Evolutionary conservation across 2,888 invertebrate species (phyloP).

Genomic region (Habroteleia sp.): DNA sequence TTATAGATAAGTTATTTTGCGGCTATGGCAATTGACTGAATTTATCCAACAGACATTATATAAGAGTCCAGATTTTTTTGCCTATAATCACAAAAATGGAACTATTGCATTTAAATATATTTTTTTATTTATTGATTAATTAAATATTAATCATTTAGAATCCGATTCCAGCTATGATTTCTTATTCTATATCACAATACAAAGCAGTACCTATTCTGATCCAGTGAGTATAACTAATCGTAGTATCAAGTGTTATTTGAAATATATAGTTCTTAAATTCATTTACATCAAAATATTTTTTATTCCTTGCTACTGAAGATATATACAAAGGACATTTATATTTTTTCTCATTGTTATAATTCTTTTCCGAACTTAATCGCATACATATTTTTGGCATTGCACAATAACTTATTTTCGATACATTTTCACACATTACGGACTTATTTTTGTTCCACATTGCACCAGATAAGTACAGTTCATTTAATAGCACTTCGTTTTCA

Average conservation of each 20-base stretch:
- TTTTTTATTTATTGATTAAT: too few relatives aligned
- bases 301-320: conserved; percentile 29
- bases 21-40: too few relatives aligned
- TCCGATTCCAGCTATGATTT: too few relatives aligned
- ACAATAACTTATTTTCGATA: conserved; percentile 14
- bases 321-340: conserved; percentile 43
- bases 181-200: conserved; percentile 46
- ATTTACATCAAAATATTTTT: neutral
- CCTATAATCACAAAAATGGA: too few relatives aligned
- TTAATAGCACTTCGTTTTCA: conserved; percentile 36
- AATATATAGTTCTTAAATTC: conserved; percentile 30
- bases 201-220: conserved; percentile 34
- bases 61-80: too few relatives aligned
- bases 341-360: neutral
- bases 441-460: conserved; percentile 31
- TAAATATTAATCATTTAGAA: too few relatives aligned
- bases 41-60: too few relatives aligned
- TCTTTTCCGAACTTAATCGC: neutral
- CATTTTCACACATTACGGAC: conserved; percentile 19
- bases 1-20: too few relatives aligned
- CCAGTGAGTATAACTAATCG: conserved; percentile 16
- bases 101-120: too few relatives aligned
- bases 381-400: conserved; percentile 40
- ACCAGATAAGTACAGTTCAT: conserved; percentile 38
- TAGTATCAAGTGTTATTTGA: conserved; percentile 11